Percentiles rank a stretch among this genome's conserved stretches.
Conservation (phyloP, 2,888 invertebrate genomes). For the Melieria omissa region DNA sequence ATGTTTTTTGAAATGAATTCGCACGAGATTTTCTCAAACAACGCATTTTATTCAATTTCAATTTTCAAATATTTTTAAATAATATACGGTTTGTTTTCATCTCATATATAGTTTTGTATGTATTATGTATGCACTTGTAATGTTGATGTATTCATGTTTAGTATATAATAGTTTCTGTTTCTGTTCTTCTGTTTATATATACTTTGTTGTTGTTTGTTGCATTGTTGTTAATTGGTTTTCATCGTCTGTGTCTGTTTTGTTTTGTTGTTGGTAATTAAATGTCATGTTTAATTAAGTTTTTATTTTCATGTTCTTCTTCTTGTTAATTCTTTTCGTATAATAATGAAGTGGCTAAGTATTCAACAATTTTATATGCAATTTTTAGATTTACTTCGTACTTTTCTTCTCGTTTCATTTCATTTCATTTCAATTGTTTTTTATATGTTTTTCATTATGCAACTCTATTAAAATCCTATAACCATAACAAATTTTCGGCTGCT, state of each 20-base stretch:
- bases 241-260: conserved; percentile 54
- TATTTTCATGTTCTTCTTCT: conserved; percentile 43
- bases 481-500: conserved; percentile 54
- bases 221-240: conserved; percentile 41
- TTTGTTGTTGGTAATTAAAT: conserved; percentile 42
- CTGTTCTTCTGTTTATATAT: not conserved
- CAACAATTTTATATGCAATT: conserved; percentile 61
- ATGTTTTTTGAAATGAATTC: too few species aligned
- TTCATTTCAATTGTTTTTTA: conserved; percentile 9
- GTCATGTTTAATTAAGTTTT: conserved; percentile 41
- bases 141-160: too few species aligned
- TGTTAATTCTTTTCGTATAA: conserved; percentile 45
- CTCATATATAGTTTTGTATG: too few species aligned
- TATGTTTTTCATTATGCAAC: conserved; percentile 16
- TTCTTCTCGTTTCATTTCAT: conserved; percentile 15
- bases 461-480: conserved; percentile 59
- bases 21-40: conserved; percentile 20
- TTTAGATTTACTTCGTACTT: conserved; percentile 19
- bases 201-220: conserved; percentile 32
- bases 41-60: conserved; percentile 33
- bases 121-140: too few species aligned
- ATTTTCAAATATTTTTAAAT: conserved; percentile 30
- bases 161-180: too few species aligned
- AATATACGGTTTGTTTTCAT: conserved; percentile 5
- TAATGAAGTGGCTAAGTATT: conserved; percentile 61